These are phyloP conservation scores for Oryzias dopingdopingensis DNA, from an alignment of 2,797 vertebrate species.

Conservation along the genomic window DNA sequence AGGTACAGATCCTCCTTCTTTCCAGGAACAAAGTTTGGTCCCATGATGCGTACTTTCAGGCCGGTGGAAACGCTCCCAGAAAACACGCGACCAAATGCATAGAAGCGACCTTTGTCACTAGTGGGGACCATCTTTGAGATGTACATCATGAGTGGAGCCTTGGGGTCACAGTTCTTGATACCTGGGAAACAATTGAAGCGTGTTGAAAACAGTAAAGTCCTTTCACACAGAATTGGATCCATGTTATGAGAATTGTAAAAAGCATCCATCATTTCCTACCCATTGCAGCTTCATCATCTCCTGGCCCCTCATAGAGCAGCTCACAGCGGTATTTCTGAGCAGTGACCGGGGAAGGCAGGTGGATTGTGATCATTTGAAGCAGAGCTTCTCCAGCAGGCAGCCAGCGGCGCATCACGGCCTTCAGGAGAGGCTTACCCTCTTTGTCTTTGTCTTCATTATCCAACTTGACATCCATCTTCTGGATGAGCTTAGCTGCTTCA, in stretches of 20 bases:
- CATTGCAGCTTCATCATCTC: conserved; percentile 91
- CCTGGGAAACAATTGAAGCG: conserved; percentile 62
- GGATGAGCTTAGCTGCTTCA: conserved; percentile 85
- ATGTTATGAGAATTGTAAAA: too few species aligned
- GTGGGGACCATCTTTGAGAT: conserved; percentile 99
- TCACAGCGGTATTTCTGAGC: conserved; percentile 95
- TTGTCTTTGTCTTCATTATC: conserved; percentile 91
- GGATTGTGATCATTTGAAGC: conserved; percentile 97
- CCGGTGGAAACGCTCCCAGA: conserved; percentile 91
- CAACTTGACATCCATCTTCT: conserved; percentile 92
- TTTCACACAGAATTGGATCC: not conserved
- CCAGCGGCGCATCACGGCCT: conserved; percentile 97
- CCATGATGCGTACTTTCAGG: conserved; percentile 95
- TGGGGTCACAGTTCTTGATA: conserved; percentile 95
- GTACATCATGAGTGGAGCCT: conserved; percentile 95
- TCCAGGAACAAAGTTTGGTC: conserved; percentile 93
- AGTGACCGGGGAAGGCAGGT: conserved; percentile 93
- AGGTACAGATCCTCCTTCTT: conserved; percentile 95
- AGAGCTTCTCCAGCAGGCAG: conserved; percentile 92
- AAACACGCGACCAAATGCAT: conserved; percentile 94
- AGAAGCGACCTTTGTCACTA: conserved; percentile 93
- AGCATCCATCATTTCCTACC: conserved; percentile 70
- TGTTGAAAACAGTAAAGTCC: not conserved
- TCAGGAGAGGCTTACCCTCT: conserved; percentile 91
- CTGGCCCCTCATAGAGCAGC: conserved; percentile 92